phyloP scores from a whole-genome alignment of 2,113 vertebrate genomes.

The Chaetodon auriga region DNA sequence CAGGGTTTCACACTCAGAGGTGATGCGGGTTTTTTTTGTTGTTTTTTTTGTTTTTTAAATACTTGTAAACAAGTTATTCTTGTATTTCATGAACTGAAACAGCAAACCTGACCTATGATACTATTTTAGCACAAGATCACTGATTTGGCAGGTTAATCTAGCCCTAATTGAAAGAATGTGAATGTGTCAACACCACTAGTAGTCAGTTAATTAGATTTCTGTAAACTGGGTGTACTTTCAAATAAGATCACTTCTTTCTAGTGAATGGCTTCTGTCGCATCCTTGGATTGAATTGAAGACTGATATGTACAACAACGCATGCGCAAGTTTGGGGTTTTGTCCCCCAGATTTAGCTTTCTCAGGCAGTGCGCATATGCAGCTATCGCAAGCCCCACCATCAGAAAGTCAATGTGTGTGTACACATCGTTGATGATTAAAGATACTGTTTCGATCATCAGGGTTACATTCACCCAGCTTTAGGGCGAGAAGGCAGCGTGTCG shows the following conservation, averaged over 20 bases:
- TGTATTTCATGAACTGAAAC: too few relatives aligned
- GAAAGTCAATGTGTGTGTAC: neutral
- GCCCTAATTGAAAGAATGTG: too few relatives aligned
- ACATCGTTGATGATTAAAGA: rapidly evolving
- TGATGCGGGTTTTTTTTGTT: too few relatives aligned
- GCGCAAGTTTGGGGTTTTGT: rapidly evolving
- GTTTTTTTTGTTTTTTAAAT: too few relatives aligned
- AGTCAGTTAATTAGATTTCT: neutral
- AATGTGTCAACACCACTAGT: neutral
- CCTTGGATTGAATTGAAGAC: too few relatives aligned
- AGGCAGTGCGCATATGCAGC: neutral
- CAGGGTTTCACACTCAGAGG: too few relatives aligned
- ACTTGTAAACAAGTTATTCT: too few relatives aligned
- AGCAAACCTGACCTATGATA: too few relatives aligned
- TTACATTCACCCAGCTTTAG: neutral
- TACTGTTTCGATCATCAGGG: rapidly evolving
- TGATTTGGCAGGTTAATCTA: too few relatives aligned
- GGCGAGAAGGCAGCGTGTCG: rapidly evolving
- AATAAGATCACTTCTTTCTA: neutral
- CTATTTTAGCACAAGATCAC: neutral
- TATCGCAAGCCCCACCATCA: rapidly evolving
- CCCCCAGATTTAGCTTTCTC: neutral
- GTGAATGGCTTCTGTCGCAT: neutral
- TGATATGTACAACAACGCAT: slow-evolving; percentile 11
- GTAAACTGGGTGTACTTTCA: neutral